These are phyloP conservation scores for Halcyon malimbica DNA, from an alignment of 2,113 vertebrate species.

Conservation along the genomic window DNA sequence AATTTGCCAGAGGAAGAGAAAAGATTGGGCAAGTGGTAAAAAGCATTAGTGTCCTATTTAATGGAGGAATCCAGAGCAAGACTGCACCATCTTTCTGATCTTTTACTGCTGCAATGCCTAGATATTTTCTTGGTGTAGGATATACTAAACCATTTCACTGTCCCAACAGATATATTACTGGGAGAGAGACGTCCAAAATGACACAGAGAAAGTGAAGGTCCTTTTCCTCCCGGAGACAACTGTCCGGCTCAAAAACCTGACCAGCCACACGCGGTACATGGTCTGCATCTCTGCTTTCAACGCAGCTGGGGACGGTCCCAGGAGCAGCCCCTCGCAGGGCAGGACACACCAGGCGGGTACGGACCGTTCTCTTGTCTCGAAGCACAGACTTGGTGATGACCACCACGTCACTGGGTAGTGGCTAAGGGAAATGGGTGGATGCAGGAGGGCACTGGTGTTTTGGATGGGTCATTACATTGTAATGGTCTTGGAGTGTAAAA, in stretches of 20 bases:
- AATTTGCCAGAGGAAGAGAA: background rate
- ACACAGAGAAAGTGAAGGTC: slow-evolving; percentile 88
- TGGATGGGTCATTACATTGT: rapidly evolving
- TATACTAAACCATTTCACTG: background rate
- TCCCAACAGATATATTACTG: slow-evolving; percentile 88
- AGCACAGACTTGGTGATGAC: background rate
- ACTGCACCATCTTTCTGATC: background rate
- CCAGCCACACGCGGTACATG: slow-evolving; percentile 89
- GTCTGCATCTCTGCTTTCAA: slow-evolving; percentile 92
- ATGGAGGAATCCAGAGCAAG: rapidly evolving
- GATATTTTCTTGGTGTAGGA: background rate
- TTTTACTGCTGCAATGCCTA: background rate
- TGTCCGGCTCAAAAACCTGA: slow-evolving; percentile 88
- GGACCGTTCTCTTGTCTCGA: background rate
- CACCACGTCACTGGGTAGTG: background rate
- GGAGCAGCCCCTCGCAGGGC: slow-evolving; percentile 83
- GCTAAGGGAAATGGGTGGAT: rapidly evolving
- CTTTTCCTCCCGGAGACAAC: slow-evolving; percentile 88
- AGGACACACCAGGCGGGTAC: slow-evolving; percentile 90
- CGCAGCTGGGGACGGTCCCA: slow-evolving; percentile 88
- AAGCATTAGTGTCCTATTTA: background rate
- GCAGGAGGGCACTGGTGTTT: background rate
- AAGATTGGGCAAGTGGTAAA: background rate
- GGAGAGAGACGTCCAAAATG: slow-evolving; percentile 86
- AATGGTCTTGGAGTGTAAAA: background rate